phyloP scores from a whole-genome alignment of 2,888 invertebrate genomes.

The Sepioteuthis lessoniana region DNA sequence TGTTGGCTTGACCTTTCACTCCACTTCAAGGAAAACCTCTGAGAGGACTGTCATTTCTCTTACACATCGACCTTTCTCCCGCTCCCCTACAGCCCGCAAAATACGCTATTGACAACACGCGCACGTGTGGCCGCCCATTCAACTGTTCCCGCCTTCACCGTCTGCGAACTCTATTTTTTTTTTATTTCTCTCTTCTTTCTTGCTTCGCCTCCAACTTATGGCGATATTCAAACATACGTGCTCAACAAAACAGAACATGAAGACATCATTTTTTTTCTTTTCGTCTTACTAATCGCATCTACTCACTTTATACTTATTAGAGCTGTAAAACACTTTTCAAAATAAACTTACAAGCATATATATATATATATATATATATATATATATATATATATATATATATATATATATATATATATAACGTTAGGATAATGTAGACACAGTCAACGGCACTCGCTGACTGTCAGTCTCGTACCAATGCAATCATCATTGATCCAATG shows the following conservation, averaged over 20 bases:
- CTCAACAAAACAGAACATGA: not conserved
- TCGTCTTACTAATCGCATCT: not conserved
- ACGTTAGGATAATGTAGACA: too few species aligned
- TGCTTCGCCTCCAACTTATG: not conserved
- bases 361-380: too few species aligned
- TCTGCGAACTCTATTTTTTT: not conserved
- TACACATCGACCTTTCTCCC: not conserved
- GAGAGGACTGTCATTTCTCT: not conserved
- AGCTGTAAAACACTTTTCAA: too few species aligned
- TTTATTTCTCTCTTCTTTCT: not conserved
- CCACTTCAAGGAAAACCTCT: not conserved
- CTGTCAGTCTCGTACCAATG: too few species aligned
- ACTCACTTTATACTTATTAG: too few species aligned
- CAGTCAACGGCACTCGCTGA: too few species aligned
- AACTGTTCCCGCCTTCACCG: not conserved
- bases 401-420: too few species aligned
- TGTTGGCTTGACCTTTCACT: not conserved
- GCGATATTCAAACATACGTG: not conserved
- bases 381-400: too few species aligned
- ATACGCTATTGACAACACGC: conserved; percentile 7
- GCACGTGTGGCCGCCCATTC: not conserved
- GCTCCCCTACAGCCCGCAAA: not conserved
- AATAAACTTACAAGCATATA: too few species aligned
- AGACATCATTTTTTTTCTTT: not conserved
- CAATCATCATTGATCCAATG: too few species aligned